Percentiles rank a stretch among this genome's conserved stretches.
phyloP scores from a whole-genome alignment of 2,888 invertebrate genomes.

The Branchipolynoe longqiensis region DNA sequence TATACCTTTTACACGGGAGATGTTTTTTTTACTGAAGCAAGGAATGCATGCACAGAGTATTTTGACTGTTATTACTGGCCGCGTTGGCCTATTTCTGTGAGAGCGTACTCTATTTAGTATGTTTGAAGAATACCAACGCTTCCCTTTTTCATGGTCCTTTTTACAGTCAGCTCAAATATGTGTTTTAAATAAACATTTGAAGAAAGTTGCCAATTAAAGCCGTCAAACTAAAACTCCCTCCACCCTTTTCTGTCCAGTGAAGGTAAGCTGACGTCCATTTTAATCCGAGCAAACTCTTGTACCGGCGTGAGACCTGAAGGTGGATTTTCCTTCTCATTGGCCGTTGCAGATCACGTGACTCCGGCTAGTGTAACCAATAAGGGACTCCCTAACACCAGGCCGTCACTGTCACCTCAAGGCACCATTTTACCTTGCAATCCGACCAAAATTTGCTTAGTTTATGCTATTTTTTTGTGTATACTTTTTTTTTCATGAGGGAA shows the following conservation, averaged over 20 bases:
- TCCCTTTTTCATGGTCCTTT: no score
- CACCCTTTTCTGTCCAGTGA: slow-evolving; percentile 13
- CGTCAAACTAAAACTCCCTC: not conserved
- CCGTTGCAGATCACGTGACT: no score
- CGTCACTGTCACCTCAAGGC: not conserved
- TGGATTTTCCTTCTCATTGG: not conserved
- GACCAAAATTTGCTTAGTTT: not conserved
- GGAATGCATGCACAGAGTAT: no score
- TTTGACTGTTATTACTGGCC: no score
- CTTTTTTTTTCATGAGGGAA: not conserved
- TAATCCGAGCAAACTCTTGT: not conserved
- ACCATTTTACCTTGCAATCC: not conserved
- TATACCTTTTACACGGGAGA: no score
- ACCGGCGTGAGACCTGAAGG: not conserved
- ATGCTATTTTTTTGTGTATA: not conserved
- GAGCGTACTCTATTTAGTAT: no score
- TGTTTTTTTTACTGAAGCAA: no score
- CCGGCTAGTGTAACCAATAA: not conserved
- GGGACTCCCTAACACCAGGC: not conserved
- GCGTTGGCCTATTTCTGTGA: no score
- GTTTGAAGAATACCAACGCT: no score
- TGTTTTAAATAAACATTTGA: no score
- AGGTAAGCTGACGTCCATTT: not conserved
- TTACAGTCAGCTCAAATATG: no score
- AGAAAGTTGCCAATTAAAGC: not conserved